Base-by-base conservation (phyloP, 2,888 invertebrate species). In the Tribolium freemani region DNA sequence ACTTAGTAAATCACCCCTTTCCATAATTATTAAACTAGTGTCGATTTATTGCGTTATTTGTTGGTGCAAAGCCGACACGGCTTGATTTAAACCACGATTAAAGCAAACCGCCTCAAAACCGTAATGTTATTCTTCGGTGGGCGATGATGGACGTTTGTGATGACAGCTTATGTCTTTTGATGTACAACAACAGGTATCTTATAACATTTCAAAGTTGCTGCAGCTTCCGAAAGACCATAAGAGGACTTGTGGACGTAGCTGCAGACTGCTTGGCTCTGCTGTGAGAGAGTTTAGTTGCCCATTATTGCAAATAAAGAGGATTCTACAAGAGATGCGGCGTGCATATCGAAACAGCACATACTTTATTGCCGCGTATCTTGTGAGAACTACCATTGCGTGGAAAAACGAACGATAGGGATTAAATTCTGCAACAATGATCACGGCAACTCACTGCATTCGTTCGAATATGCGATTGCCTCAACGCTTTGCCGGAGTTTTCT, bases 241-340 rank as follows among this genome's bases (percentile, higher is more conserved):
- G 81, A 79, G 85, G 84, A 81, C 71, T 76, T 80, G 79, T 72
- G 75, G 78, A 75, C 79, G 79, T 72, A 75, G 78, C 75, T 78
- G 81, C 82, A 85, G 85, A 85, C 85, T 85, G 85, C 84, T 72
- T 84, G 85, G 84, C 85, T 84, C 83, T 85, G 64, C 82, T 81
- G 83, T 84, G 84, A 83, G 84, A 84, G 85, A 84, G 84, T 84
- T 84, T 83, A 82, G 80, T 81, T 82, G 83, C 81, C 83, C 82
- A 83, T 84, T 84, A 84, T 82, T 81, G 82, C 82, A 81, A 80
- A 82, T 81, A 83, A 84, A 83, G 84, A 83, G 83, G 84, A 84
- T 84, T 84, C 83, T 82, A 79, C 82, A 80, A 79, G 80, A 83
- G 85, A 85, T 85, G 84, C 83, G 84, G 78, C 83, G 77, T 83